Percentiles rank a stretch among this genome's conserved stretches.
phyloP scores from a whole-genome alignment of 2,888 invertebrate genomes.

The Andricus curvator region DNA sequence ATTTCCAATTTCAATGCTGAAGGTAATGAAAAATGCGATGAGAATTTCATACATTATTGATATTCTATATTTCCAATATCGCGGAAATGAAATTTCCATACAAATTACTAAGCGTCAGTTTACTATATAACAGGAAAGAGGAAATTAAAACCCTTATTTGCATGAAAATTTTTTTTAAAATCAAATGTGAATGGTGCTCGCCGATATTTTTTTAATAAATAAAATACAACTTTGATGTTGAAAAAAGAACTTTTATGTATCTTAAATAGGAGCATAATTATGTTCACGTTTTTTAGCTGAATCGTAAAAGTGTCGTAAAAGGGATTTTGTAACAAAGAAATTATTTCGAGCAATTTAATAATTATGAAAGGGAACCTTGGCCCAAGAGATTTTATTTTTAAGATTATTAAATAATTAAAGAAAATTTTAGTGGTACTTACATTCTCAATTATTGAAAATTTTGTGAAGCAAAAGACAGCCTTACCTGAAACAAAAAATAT shows the following conservation, averaged over 20 bases:
- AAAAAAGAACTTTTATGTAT: not conserved
- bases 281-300: not conserved
- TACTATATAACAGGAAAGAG: not conserved
- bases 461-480: not conserved
- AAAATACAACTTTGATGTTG: not conserved
- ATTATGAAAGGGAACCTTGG: conserved; percentile 14
- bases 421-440: conserved; percentile 17
- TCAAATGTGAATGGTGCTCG: not conserved
- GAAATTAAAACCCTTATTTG: not conserved
- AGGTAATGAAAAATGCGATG: not conserved
- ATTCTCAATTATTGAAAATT: not conserved
- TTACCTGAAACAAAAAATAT: conserved; percentile 20
- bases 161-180: not conserved
- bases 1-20: no score
- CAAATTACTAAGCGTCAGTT: not conserved
- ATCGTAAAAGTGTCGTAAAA: conserved; percentile 18
- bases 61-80: not conserved
- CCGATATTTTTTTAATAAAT: not conserved
- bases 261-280: conserved; percentile 1
- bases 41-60: not conserved
- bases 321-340: conserved; percentile 12
- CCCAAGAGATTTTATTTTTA: not conserved
- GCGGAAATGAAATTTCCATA: not conserved
- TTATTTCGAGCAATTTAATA: not conserved
- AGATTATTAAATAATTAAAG: not conserved